Base-by-base conservation (phyloP, 1,140 invertebrate genomes). In the Pachyrhynchus sulphureomaculatus region DNA sequence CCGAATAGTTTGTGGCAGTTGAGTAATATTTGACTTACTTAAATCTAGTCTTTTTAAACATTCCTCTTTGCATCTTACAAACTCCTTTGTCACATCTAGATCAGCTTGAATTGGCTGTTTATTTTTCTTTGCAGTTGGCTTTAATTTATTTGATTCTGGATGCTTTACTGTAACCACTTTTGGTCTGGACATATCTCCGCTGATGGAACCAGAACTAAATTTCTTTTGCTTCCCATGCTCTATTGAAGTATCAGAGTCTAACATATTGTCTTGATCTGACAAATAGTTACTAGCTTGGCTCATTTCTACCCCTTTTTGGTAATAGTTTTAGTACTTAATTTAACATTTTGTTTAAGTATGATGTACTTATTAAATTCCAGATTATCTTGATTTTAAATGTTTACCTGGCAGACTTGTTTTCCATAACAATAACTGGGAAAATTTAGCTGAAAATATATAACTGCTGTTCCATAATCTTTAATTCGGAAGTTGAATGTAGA, bases 11-110 rank as follows among this genome's bases (percentile, higher is more conserved):
- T 86, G 84, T 13, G 96, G 96, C 59, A 99, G 81, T 58, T 89
- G 84, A 4, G 93, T 94, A 45, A 98, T 96, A 72, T 93, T 97
- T n/a, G 94, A 97, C 80, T 98, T 99, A 77, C 95, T 98, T 20
- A 99, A 84, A 82, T 99, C 96, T 37, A 99, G 80, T 45, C 95
- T 83, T 64, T 86, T 88, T 4, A 92, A 84, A 34, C 88, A 88
- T 77, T 97, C 94, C 63, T 99, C 97, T 66, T 88, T 88, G 75
- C 96, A 98, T 72, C 92, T 83, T 18, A 89, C 82, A 72, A 99
- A 91, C 74, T 98, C 96, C 75, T 98, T 98, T 10, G 90, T 86
- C 26, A 99, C 90, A 81, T 99, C 96, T 62, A 96, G 78, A 76
- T 96, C 93, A 2, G 94, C 93, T 78, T 95, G 93, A 49, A 95